These are phyloP conservation scores for Cyprinodon brontotheroides DNA, from an alignment of 2,113 vertebrate species.

Conservation along the genomic window DNA sequence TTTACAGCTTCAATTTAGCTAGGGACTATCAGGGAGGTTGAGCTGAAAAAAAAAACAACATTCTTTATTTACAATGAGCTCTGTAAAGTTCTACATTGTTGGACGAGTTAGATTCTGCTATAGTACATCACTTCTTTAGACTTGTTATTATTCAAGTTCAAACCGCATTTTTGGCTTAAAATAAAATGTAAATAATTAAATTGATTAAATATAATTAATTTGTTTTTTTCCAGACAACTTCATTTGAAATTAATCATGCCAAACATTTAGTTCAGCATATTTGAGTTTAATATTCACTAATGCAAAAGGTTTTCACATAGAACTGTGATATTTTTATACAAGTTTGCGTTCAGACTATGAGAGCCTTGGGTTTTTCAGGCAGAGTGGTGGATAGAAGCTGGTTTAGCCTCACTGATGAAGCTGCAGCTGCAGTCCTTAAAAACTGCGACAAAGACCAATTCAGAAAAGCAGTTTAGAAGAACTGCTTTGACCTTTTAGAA, in stretches of 20 bases:
- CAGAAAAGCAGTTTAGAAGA: slow-evolving; percentile 9
- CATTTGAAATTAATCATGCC: not conserved
- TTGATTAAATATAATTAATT: no score
- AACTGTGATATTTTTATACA: not conserved
- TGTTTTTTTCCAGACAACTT: no score
- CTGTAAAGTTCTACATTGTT: not conserved
- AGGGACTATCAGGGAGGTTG: slow-evolving; percentile 15
- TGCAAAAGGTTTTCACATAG: no score
- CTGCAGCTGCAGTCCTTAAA: not conserved
- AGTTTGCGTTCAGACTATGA: slow-evolving; percentile 16
- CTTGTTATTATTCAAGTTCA: not conserved
- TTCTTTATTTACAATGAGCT: slow-evolving; percentile 7
- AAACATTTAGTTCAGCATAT: not conserved
- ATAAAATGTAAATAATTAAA: not conserved
- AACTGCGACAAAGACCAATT: not conserved
- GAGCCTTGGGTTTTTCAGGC: not conserved
- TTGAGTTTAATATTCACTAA: slow-evolving; percentile 2
- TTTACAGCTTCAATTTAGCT: slow-evolving; percentile 49
- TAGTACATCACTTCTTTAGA: not conserved
- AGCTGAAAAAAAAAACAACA: slow-evolving; percentile 7
- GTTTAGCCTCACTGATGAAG: not conserved
- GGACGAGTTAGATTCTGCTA: not conserved
- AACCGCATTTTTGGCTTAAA: not conserved
- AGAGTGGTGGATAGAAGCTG: slow-evolving; percentile 1
- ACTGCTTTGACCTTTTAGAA: slow-evolving; percentile 36